Conservation (phyloP, 2,888 invertebrate species). For the Empis stercorea region DNA sequence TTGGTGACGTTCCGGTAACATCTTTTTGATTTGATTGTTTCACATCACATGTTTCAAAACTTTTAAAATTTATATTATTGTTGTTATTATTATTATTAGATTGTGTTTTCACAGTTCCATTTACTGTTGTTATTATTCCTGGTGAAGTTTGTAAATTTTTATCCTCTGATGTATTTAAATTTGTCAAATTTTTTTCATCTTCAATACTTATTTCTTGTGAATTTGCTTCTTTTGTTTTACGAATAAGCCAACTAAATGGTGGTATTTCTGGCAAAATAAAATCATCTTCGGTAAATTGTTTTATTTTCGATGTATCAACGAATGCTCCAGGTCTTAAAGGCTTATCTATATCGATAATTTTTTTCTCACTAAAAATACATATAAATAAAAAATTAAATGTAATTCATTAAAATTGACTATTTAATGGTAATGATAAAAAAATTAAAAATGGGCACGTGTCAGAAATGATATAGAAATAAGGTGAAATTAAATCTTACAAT, state of each 20-base stretch:
- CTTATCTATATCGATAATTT: constrained; percentile 53
- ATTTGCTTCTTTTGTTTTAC: constrained; percentile 18
- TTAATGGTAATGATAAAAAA: too few relatives aligned
- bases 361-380: constrained; percentile 51
- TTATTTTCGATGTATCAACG: constrained; percentile 52
- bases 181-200: constrained; percentile 9
- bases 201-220: constrained; percentile 7
- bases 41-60: constrained; percentile 16
- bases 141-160: constrained; percentile 4
- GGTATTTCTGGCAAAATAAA: constrained; percentile 46
- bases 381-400: too few relatives aligned
- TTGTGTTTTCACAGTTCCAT: constrained; percentile 6
- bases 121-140: constrained; percentile 8
- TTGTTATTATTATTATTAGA: constrained; percentile 15
- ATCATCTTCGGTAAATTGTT: constrained; percentile 42
- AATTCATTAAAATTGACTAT: background rate
- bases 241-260: constrained; percentile 47
- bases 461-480: too few relatives aligned
- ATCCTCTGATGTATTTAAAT: constrained; percentile 4
- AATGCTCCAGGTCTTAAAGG: constrained; percentile 68
- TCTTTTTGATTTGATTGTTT: constrained; percentile 13
- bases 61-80: constrained; percentile 15
- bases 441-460: too few relatives aligned
- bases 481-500: too few relatives aligned
- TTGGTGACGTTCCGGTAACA: constrained; percentile 22